These are phyloP conservation scores for Marasmarcha lunaedactyla DNA, from an alignment of 2,888 invertebrate genomes.

Conservation along the genomic window DNA sequence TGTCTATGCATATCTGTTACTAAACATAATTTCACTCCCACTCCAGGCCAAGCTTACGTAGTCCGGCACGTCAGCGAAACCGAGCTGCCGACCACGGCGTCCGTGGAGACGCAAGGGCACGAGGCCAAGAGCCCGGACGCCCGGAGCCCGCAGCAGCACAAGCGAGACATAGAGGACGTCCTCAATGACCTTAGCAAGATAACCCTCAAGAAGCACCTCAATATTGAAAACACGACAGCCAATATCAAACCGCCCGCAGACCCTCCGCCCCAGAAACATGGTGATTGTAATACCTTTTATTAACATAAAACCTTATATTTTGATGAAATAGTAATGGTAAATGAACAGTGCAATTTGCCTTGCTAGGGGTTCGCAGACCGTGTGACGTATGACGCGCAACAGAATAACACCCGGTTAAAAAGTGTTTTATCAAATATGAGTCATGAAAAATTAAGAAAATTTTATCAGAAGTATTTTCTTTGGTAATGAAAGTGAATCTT, in stretches of 20 bases:
- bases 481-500: too few species aligned
- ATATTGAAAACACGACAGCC: constrained; percentile 58
- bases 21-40: too few species aligned
- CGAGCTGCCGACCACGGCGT: constrained; percentile 33
- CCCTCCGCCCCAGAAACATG: constrained; percentile 25
- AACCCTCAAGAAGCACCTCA: constrained; percentile 53
- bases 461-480: too few species aligned
- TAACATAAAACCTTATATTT: too few species aligned
- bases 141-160: constrained; percentile 29
- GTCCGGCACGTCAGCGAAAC: constrained; percentile 49
- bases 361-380: too few species aligned
- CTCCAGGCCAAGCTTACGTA: constrained; percentile 37
- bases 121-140: constrained; percentile 19
- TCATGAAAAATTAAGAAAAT: too few species aligned
- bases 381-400: too few species aligned
- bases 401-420: too few species aligned
- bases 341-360: too few species aligned
- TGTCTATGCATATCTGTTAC: too few species aligned
- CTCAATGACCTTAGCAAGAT: constrained; percentile 58
- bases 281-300: constrained; percentile 41
- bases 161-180: constrained; percentile 56
- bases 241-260: constrained; percentile 53
- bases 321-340: too few species aligned
- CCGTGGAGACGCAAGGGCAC: constrained; percentile 43
- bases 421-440: too few species aligned